phyloP scores from a whole-genome alignment of 2,113 vertebrate genomes.

The Motacilla tschutschensis region DNA sequence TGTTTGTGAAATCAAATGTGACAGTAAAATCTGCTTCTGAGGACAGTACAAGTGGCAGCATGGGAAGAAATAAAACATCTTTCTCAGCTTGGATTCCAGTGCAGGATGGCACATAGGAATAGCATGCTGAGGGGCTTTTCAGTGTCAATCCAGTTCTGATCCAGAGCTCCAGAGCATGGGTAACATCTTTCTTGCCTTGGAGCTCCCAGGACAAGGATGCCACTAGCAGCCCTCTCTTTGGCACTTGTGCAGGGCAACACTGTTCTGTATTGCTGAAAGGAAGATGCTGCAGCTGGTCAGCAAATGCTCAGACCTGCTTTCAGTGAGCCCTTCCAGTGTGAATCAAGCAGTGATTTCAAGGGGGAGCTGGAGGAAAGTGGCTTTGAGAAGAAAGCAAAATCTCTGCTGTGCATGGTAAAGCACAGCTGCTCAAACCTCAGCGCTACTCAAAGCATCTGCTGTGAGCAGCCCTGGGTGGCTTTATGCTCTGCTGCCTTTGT shows the following conservation, averaged over 20 bases:
- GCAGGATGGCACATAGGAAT: neutral
- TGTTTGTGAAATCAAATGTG: conserved; percentile 50
- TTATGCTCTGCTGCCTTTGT: neutral
- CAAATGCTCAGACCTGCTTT: neutral
- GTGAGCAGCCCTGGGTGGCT: neutral
- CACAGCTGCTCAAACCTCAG: neutral
- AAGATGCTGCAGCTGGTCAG: neutral
- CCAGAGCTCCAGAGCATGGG: neutral
- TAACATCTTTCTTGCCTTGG: neutral
- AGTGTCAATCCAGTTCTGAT: neutral
- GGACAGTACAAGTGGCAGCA: neutral
- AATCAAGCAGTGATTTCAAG: neutral
- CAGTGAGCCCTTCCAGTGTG: neutral
- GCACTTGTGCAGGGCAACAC: neutral
- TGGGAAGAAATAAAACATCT: neutral
- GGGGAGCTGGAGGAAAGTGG: neutral
- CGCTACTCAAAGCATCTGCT: neutral
- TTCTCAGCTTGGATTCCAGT: neutral
- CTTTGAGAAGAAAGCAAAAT: neutral
- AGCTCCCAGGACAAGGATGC: neutral
- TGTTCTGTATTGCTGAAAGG: neutral
- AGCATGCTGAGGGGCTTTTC: neutral
- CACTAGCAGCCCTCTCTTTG: neutral
- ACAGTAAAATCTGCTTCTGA: conserved; percentile 20
- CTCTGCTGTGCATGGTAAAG: neutral